Base-by-base conservation (phyloP, 1,140 invertebrate genomes). In the Hyles euphorbiae region DNA sequence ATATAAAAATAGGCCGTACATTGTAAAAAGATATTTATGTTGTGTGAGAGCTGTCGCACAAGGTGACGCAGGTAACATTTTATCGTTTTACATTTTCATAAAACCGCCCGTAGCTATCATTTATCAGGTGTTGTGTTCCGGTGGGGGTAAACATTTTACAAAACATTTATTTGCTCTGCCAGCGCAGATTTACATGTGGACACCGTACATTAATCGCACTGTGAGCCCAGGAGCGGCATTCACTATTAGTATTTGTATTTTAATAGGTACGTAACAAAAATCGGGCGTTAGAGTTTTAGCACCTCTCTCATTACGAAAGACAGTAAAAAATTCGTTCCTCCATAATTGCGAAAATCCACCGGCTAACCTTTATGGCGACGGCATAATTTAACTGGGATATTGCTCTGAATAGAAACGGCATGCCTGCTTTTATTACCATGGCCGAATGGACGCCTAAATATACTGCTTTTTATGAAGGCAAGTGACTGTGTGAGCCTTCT, bases 111-210 rank as follows among this genome's bases (percentile, higher is more conserved):
- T 71, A 72, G 81, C 79, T 65, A 81, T 78, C 76, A 81, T 86
- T 86, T 83, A 83, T 82, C 79, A 81, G 79, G 64, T 78, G 75
- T 68, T 76, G 76, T 80, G 68, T 74, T 65, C 72, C 73, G 62
- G 63, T 56, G 76, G 64, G 76, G 74, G 71, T 68, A 74, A 77
- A 77, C 79, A 75, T 80, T 81, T 80, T 76, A 79, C 72, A 80
- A 78, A 78, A 76, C 71, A 78, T 81, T 86, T 80, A 79, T 82
- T 81, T 76, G 63, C 59, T 73, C 67, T 61, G 67, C 72, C 63
- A 65, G 68, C 63, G 68, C 60, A 78, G 78, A 84, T 83, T 85
- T 80, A 80, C 74, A 77, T 73, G 67, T 74, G 67, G 54, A 70
- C 68, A 34, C 33, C 9, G 8, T 34, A 64, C 71, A 84, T 84